Conservation (phyloP, 2,888 invertebrate species). For the Brachyopa scutellaris region DNA sequence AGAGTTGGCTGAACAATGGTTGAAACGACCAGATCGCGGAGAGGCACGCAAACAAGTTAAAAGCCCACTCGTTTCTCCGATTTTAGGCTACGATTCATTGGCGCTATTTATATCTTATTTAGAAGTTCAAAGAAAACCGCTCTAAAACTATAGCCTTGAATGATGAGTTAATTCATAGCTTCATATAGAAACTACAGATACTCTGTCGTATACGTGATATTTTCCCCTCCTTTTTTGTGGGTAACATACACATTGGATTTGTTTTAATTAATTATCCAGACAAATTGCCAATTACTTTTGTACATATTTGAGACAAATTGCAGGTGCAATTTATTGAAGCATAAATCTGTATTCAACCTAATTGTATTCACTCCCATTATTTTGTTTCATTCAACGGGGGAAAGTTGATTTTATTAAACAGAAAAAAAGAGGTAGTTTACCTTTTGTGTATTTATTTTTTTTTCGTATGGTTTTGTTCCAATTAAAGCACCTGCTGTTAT, state of each 20-base stretch:
- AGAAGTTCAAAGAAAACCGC: no score
- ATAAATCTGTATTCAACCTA: conserved; percentile 46
- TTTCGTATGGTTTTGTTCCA: conserved; percentile 12
- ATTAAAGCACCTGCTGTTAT: conserved; percentile 50
- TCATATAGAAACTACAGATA: not conserved
- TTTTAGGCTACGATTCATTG: no score
- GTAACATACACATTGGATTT: not conserved
- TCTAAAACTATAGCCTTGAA: no score
- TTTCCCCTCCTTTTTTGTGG: not conserved
- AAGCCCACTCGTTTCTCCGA: no score
- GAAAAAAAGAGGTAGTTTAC: conserved; percentile 18
- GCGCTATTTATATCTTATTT: no score
- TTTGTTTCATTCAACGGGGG: conserved; percentile 15
- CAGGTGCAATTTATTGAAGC: conserved; percentile 66
- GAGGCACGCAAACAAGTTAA: no score
- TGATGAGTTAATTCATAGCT: no score
- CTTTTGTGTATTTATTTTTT: conserved; percentile 10
- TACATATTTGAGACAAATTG: conserved; percentile 55
- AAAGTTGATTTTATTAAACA: conserved; percentile 21
- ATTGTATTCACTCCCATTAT: not conserved
- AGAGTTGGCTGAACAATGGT: no score
- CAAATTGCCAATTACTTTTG: conserved; percentile 62
- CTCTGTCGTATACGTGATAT: conserved; percentile 45
- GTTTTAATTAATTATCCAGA: conserved; percentile 58
- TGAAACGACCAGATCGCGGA: no score